Evolutionary conservation across 2,113 vertebrate genomes (phyloP).

Genomic region (Oreotrochilus melanogaster): DNA sequence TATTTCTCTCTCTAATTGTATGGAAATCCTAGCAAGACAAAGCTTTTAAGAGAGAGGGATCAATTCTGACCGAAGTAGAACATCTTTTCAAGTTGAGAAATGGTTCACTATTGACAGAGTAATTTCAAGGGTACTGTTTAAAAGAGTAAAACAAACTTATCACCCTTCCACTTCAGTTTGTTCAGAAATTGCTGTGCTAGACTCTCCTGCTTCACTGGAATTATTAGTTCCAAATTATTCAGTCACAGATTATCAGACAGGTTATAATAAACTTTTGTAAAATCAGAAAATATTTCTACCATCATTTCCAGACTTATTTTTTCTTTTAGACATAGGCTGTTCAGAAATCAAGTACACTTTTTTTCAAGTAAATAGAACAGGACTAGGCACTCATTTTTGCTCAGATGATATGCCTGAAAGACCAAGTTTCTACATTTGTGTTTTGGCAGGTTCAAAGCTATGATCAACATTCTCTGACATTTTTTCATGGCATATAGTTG

Average conservation of each 20-base stretch:
- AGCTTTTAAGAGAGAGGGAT: neutral
- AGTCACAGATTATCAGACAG: neutral
- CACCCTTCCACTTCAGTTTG: neutral
- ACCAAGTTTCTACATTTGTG: neutral
- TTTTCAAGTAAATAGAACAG: neutral
- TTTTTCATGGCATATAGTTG: neutral
- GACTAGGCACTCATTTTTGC: neutral
- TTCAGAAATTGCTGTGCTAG: neutral
- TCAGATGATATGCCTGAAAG: neutral
- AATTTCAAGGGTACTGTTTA: neutral
- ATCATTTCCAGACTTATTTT: neutral
- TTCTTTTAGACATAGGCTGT: neutral
- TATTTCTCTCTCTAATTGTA: neutral
- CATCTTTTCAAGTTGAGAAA: neutral
- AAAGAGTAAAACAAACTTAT: neutral
- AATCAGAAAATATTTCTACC: neutral
- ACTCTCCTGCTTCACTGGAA: neutral
- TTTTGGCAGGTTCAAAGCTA: neutral
- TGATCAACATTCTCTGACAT: neutral
- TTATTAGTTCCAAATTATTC: neutral
- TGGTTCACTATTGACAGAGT: neutral
- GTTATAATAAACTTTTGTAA: neutral
- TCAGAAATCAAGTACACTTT: neutral
- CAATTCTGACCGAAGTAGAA: neutral
- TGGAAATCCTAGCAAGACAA: neutral